These are phyloP conservation scores for Galeopterus variegatus DNA, from an alignment of 2,113 vertebrate species.

Conservation along the genomic window DNA sequence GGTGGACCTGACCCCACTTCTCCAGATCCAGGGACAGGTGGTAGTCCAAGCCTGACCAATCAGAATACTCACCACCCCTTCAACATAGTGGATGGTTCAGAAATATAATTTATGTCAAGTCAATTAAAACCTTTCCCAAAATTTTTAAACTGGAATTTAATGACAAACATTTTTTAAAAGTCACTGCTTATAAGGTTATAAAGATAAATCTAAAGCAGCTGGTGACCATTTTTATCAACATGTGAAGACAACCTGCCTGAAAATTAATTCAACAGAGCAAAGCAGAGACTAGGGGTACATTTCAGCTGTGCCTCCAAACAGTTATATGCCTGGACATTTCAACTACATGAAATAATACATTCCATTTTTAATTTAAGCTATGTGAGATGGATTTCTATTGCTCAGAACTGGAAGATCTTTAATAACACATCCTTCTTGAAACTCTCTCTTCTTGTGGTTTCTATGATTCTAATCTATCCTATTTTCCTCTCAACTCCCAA, in stretches of 20 bases:
- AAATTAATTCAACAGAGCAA: not conserved
- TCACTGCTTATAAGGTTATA: not conserved
- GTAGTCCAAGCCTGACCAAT: slow-evolving; percentile 5
- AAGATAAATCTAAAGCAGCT: not conserved
- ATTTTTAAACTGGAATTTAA: slow-evolving; percentile 10
- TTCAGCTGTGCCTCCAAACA: not conserved
- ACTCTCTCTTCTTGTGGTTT: not conserved
- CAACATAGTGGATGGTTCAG: not conserved
- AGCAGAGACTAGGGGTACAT: not conserved
- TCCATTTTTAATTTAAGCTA: not conserved
- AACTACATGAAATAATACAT: not conserved
- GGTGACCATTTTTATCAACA: not conserved
- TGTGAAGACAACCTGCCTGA: not conserved
- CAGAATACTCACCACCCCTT: not conserved
- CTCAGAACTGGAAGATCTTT: not conserved
- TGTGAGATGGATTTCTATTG: not conserved
- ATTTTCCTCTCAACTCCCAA: not conserved
- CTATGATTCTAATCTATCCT: not conserved
- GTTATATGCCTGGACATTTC: not conserved
- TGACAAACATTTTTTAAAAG: not conserved
- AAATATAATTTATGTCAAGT: not conserved
- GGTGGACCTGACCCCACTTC: not conserved
- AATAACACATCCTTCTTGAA: not conserved
- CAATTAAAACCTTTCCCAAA: slow-evolving; percentile 6
- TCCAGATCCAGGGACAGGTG: not conserved